phyloP scores from a whole-genome alignment of 2,888 invertebrate species.

The Sarcophaga variegata region DNA sequence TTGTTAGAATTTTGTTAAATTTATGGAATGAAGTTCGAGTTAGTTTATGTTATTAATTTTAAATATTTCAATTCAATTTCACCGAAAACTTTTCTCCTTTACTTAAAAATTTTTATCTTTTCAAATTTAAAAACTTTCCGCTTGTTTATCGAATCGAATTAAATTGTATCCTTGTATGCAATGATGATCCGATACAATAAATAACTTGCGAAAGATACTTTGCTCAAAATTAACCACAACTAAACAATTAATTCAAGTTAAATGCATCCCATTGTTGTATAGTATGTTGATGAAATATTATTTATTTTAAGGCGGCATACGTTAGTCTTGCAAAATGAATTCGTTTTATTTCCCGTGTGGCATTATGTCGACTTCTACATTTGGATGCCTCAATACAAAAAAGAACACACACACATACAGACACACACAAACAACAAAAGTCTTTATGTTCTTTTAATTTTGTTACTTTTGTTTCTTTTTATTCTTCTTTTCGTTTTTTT shows the following conservation, averaged over 20 bases:
- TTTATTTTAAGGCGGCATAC: constrained; percentile 69
- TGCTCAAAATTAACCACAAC: constrained; percentile 60
- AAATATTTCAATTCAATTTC: no score
- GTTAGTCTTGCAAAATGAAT: constrained; percentile 69
- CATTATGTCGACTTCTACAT: constrained; percentile 67
- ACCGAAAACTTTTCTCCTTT: no score
- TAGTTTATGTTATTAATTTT: no score
- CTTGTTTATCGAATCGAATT: background rate
- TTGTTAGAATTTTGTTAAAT: no score
- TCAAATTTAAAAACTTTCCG: no score
- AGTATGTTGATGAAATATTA: constrained; percentile 18
- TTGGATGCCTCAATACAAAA: constrained; percentile 62
- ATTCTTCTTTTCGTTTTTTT: constrained; percentile 8
- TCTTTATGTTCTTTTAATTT: constrained; percentile 47
- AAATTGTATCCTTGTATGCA: background rate
- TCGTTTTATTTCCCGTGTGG: constrained; percentile 72
- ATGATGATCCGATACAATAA: background rate
- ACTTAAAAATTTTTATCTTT: no score
- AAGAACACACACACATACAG: background rate
- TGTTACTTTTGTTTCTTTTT: background rate
- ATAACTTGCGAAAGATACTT: background rate
- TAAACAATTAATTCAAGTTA: constrained; percentile 65
- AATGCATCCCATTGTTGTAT: constrained; percentile 39
- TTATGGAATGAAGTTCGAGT: no score
- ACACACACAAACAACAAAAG: constrained; percentile 13